Conservation (phyloP, 2,113 vertebrate genomes). For the Myanophis thanlyinensis region DNA sequence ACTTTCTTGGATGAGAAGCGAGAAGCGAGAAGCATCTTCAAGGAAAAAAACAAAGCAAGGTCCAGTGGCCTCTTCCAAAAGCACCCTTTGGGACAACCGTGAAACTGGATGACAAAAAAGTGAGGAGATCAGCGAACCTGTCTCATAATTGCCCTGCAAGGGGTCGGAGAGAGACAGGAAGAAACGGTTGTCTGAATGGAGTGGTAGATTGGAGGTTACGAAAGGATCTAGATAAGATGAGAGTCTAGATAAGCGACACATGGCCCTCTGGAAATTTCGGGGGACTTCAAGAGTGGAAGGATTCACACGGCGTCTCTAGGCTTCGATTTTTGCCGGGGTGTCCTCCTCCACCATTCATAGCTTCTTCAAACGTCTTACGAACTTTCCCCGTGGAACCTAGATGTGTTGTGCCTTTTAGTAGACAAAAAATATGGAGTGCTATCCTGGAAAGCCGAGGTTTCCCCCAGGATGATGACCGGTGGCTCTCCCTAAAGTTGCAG, state of each 20-base stretch:
- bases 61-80: too few species aligned
- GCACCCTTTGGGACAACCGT: too few species aligned
- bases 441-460: background rate
- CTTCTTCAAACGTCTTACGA: background rate
- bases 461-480: too few species aligned
- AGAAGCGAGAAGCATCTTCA: too few species aligned
- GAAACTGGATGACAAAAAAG: too few species aligned
- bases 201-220: background rate
- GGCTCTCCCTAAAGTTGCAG: background rate
- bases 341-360: too few species aligned
- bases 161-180: too few species aligned
- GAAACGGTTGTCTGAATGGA: background rate
- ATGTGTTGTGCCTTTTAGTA: rapidly evolving
- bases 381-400: background rate
- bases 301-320: background rate
- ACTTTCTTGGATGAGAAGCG: too few species aligned
- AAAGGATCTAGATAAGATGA: background rate
- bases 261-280: background rate
- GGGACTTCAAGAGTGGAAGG: background rate
- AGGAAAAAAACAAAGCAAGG: too few species aligned
- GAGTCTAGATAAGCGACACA: background rate
- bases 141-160: too few species aligned
- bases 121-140: too few species aligned
- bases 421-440: background rate
- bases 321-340: background rate